Evolutionary conservation across 1,140 invertebrate species (phyloP).

Genomic region (Melitaea cinxia): DNA sequence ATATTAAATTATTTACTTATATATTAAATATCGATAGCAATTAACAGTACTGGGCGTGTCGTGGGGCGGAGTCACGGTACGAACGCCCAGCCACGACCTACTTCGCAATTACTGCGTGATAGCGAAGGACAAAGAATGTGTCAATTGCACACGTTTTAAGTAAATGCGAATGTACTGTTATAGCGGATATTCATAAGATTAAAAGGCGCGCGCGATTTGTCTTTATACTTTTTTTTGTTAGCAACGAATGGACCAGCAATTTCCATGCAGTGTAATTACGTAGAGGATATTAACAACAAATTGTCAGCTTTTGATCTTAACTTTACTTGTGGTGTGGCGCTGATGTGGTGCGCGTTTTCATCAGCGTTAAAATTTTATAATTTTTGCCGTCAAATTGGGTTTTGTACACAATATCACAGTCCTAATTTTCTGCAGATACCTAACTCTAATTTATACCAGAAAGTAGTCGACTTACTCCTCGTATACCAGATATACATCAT

Average conservation of each 20-base stretch:
- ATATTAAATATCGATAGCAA: conserved; percentile 12
- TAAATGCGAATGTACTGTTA: background rate
- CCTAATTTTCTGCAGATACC: too few relatives aligned
- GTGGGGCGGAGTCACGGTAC: conserved; percentile 13
- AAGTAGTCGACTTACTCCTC: too few relatives aligned
- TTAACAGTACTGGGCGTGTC: conserved; percentile 19
- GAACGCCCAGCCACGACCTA: conserved; percentile 24
- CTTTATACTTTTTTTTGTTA: background rate
- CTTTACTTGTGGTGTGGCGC: too few relatives aligned
- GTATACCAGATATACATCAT: too few relatives aligned
- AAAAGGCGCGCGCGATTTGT: background rate
- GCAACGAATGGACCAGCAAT: background rate
- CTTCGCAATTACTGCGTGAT: conserved; percentile 14
- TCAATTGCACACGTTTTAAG: conserved; percentile 22
- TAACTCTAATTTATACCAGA: too few relatives aligned
- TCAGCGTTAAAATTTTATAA: too few relatives aligned
- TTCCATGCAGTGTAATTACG: too few relatives aligned
- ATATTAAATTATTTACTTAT: conserved; percentile 11
- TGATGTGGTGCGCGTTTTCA: too few relatives aligned
- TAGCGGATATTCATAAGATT: background rate
- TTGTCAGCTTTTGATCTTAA: too few relatives aligned
- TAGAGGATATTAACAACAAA: too few relatives aligned
- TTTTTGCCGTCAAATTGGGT: too few relatives aligned
- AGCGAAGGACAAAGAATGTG: conserved; percentile 27
- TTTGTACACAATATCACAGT: too few relatives aligned